Evolutionary conservation across 1,140 invertebrate genomes (phyloP), one percentile per base, ranked within the genome.

Genomic region (Monomorium pharaonis): DNA sequence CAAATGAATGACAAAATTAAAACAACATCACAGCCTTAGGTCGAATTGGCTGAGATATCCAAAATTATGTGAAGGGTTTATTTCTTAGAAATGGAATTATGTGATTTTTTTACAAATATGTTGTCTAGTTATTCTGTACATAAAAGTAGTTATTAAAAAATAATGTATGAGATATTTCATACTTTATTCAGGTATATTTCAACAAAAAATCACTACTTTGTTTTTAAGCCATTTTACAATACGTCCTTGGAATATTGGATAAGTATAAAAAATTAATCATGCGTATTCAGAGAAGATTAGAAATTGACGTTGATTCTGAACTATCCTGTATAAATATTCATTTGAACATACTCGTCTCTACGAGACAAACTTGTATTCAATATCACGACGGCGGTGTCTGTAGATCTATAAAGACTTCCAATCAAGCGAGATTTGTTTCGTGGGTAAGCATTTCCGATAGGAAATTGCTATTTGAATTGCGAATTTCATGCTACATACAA

Each of bases 301-400:
- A 62, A n/a, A n/a, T 24, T n/a, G 14, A 42, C 16, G 0, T 58
- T 27, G 33, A 77, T 14, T 60, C 21, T 76, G 56, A 44, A 67
- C 0, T 21, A 2, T 12, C n/a, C 30, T 49, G 27, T 78, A 78
- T 24, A 49, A 7, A 67, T 51, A 27, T 49, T 10, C 16, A 44
- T 54, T 33, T n/a, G 18, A 33, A 24, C 6, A 2, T 44, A 44
- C n/a, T n/a, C 24, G 18, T 7, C 10, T 78, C 4, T 33, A 24
- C 10, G 42, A 47, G 24, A 21, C 60, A 51, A 67, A 51, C 9
- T 65, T 18, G 16, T n/a, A 69, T 80, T 80, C 62, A 51, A 37
- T 67, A 37, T 69, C 47, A 62, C 27, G 44, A 69, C 54, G 56
- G 62, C 74, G n/a, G n/a, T n/a, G 54, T 67, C 47, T 80, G 16